A percentile compares a stretch with the other conserved stretches of the same genome.
phyloP scores from a whole-genome alignment of 1,140 invertebrate species.

The Mya arenaria region DNA sequence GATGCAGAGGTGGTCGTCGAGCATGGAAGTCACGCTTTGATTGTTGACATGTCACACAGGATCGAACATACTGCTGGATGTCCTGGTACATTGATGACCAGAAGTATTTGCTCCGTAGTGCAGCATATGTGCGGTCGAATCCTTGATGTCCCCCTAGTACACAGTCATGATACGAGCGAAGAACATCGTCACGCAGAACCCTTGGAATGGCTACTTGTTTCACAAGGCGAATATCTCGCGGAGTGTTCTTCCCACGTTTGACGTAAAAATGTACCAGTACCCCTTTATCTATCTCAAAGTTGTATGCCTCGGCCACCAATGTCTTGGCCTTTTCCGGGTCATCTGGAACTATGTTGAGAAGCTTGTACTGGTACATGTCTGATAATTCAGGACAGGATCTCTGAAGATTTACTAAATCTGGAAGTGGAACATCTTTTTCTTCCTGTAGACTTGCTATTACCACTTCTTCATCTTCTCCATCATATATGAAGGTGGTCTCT shows the following conservation, averaged over 20 bases:
- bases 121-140: constrained; percentile 37
- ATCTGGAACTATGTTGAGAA: background rate
- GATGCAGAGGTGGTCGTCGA: background rate
- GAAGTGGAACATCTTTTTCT: no score
- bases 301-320: background rate
- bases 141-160: constrained; percentile 51
- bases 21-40: constrained; percentile 8
- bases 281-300: constrained; percentile 26
- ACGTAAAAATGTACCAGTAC: constrained; percentile 17
- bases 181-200: constrained; percentile 10
- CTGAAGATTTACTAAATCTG: background rate
- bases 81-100: constrained; percentile 22
- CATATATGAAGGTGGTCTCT: no score
- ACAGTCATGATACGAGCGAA: constrained; percentile 47
- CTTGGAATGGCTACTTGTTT: constrained; percentile 24
- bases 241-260: constrained; percentile 11
- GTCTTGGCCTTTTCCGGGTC: constrained; percentile 12
- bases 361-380: background rate
- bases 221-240: constrained; percentile 7
- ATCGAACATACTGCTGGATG: background rate
- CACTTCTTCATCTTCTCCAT: no score
- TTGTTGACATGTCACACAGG: background rate
- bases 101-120: constrained; percentile 4
- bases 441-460: no score
- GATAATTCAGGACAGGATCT: background rate